A percentile compares a stretch with the other conserved stretches of the same genome.
These are phyloP conservation scores for Channa argus DNA, from an alignment of 2,113 vertebrate species.

Conservation along the genomic window DNA sequence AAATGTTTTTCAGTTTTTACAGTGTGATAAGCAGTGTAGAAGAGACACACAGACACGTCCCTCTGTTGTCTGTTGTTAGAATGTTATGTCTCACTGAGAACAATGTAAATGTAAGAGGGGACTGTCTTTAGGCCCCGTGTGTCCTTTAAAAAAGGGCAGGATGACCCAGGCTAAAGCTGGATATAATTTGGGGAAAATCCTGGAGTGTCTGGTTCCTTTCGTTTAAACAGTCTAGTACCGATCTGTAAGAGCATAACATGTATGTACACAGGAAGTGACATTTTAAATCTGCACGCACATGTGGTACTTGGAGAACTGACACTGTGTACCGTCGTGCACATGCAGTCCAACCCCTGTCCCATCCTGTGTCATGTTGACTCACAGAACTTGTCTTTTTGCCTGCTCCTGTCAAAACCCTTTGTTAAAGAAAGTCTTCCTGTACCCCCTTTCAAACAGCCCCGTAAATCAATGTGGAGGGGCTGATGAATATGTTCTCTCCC, in stretches of 20 bases:
- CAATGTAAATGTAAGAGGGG: slow-evolving; percentile 39
- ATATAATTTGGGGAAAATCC: neutral
- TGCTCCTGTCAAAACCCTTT: neutral
- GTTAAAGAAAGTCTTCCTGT: neutral
- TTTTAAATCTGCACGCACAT: neutral
- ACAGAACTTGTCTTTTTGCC: neutral
- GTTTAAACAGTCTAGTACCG: too few relatives aligned
- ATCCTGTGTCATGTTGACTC: neutral
- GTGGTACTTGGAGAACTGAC: neutral
- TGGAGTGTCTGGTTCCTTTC: neutral
- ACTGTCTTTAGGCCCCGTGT: slow-evolving; percentile 37
- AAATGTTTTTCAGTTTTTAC: slow-evolving; percentile 6
- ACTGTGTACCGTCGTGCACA: neutral
- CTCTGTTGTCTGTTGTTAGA: slow-evolving; percentile 3
- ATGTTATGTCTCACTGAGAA: slow-evolving; percentile 24
- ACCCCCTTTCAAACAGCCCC: neutral
- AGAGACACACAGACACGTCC: slow-evolving; percentile 6
- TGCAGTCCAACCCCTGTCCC: neutral
- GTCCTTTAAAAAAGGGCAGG: slow-evolving; percentile 60
- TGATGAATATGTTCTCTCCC: neutral
- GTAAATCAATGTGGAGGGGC: neutral
- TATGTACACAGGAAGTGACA: neutral
- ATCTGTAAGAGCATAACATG: too few relatives aligned
- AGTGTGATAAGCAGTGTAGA: slow-evolving; percentile 22
- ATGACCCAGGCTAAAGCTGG: slow-evolving; percentile 48